phyloP scores from a whole-genome alignment of 2,888 invertebrate genomes.

The Dryadula phaetusa region DNA sequence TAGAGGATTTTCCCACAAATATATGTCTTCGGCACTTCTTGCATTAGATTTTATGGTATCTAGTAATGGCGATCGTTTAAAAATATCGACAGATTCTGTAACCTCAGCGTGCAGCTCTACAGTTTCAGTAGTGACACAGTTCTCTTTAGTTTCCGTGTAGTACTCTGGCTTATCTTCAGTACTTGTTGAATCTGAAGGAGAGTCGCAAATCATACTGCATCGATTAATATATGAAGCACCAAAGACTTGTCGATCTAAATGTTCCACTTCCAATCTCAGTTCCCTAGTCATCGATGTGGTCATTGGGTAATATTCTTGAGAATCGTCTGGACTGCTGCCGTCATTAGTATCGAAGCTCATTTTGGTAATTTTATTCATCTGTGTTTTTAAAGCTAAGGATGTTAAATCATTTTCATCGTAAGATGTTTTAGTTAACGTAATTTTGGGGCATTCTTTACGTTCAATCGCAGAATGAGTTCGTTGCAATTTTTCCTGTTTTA shows the following conservation, averaged over 20 bases:
- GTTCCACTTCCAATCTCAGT: slow-evolving; percentile 91
- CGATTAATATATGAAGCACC: slow-evolving; percentile 80
- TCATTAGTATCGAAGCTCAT: slow-evolving; percentile 74
- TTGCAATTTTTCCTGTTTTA: slow-evolving; percentile 64
- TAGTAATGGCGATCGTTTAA: slow-evolving; percentile 68
- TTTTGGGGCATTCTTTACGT: slow-evolving; percentile 66
- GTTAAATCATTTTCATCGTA: slow-evolving; percentile 62
- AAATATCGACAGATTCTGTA: slow-evolving; percentile 56
- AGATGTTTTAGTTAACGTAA: slow-evolving; percentile 69
- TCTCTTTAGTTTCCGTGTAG: slow-evolving; percentile 58
- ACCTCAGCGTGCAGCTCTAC: slow-evolving; percentile 57
- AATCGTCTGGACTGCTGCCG: slow-evolving; percentile 90
- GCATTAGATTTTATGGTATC: slow-evolving; percentile 73
- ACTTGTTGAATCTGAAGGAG: slow-evolving; percentile 75
- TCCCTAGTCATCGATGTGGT: slow-evolving; percentile 94
- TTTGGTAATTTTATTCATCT: slow-evolving; percentile 56
- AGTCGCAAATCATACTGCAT: slow-evolving; percentile 71
- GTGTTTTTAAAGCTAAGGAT: slow-evolving; percentile 55
- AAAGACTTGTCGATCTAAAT: slow-evolving; percentile 92
- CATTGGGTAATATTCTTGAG: slow-evolving; percentile 93
- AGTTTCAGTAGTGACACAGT: slow-evolving; percentile 53
- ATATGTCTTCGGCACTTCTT: slow-evolving; percentile 87
- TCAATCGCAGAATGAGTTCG: slow-evolving; percentile 70
- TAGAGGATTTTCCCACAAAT: slow-evolving; percentile 92
- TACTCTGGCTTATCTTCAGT: slow-evolving; percentile 70